phyloP scores from a whole-genome alignment of 2,797 vertebrate species.

The Gymnodraco acuticeps region DNA sequence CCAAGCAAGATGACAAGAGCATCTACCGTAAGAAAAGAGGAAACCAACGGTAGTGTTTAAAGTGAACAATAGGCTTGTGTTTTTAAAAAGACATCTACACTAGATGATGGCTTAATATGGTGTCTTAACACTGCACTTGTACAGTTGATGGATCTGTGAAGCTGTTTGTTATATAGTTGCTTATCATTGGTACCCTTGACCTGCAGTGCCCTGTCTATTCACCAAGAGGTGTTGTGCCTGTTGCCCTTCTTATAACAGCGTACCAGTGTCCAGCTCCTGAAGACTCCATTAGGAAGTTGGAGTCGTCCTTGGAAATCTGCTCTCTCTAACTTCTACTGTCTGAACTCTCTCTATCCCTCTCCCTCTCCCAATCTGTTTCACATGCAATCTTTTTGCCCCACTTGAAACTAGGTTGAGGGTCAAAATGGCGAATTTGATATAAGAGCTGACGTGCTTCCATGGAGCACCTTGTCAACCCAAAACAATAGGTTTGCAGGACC shows the following conservation, averaged over 20 bases:
- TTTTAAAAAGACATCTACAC: slow-evolving; percentile 10
- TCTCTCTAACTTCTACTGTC: slow-evolving; percentile 77
- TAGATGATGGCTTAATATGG: background rate
- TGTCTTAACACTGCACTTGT: slow-evolving; percentile 14
- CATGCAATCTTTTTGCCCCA: slow-evolving; percentile 48
- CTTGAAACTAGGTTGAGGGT: slow-evolving; percentile 86
- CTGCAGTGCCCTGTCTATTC: slow-evolving; percentile 45
- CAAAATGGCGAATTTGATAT: slow-evolving; percentile 86
- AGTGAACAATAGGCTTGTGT: slow-evolving; percentile 9
- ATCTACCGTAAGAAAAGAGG: background rate
- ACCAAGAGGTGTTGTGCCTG: slow-evolving; percentile 69
- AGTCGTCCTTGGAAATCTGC: slow-evolving; percentile 86
- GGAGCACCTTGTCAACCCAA: slow-evolving; percentile 86
- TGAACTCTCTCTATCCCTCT: slow-evolving; percentile 57
- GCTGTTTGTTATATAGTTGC: slow-evolving; percentile 27
- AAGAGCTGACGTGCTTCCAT: slow-evolving; percentile 80
- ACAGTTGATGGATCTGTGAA: slow-evolving; percentile 25
- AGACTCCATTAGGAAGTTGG: slow-evolving; percentile 84
- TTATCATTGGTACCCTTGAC: slow-evolving; percentile 52
- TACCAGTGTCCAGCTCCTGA: slow-evolving; percentile 67
- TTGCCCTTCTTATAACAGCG: slow-evolving; percentile 61
- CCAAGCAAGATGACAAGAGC: slow-evolving; percentile 23
- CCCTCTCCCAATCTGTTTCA: slow-evolving; percentile 64
- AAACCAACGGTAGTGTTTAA: slow-evolving; percentile 11
- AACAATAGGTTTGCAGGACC: slow-evolving; percentile 85